These are phyloP conservation scores for Dinothrombium tinctorium DNA, from an alignment of 1,140 invertebrate species.

Conservation along the genomic window DNA sequence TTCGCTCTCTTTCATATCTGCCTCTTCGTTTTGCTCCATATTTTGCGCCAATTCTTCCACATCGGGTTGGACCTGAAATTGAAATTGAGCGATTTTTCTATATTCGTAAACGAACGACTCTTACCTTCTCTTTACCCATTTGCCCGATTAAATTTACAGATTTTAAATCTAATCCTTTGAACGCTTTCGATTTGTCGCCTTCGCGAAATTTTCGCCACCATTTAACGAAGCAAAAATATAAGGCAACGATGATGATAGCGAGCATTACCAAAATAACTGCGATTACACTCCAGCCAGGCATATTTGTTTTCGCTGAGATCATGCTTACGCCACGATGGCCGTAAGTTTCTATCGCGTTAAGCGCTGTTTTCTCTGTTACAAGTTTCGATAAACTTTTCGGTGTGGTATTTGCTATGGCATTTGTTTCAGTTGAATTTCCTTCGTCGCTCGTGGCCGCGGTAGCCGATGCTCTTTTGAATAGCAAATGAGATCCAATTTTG, in stretches of 20 bases:
- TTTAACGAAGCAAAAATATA: slow-evolving; percentile 78
- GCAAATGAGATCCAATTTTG: no score
- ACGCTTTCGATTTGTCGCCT: slow-evolving; percentile 84
- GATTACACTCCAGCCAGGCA: slow-evolving; percentile 43
- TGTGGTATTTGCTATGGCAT: no score
- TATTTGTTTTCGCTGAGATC: slow-evolving; percentile 34
- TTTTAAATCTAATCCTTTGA: slow-evolving; percentile 89
- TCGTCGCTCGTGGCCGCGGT: no score
- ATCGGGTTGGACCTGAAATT: slow-evolving; percentile 81
- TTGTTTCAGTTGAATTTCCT: no score
- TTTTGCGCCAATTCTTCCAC: slow-evolving; percentile 91
- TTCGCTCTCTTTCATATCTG: slow-evolving; percentile 70
- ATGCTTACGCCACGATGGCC: background rate
- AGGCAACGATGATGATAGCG: slow-evolving; percentile 57
- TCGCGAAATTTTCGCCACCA: slow-evolving; percentile 78
- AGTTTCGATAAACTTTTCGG: no score
- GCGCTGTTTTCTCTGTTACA: no score
- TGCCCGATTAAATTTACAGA: slow-evolving; percentile 81
- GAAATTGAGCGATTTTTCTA: background rate
- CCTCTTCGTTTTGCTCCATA: slow-evolving; percentile 69
- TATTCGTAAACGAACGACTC: background rate
- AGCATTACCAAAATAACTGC: slow-evolving; percentile 40
- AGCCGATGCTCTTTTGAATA: no score
- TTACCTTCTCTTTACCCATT: slow-evolving; percentile 91
- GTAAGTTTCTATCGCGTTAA: no score